Evolutionary conservation across 2,113 vertebrate genomes (phyloP).

Genomic region (Platysteira castanea): DNA sequence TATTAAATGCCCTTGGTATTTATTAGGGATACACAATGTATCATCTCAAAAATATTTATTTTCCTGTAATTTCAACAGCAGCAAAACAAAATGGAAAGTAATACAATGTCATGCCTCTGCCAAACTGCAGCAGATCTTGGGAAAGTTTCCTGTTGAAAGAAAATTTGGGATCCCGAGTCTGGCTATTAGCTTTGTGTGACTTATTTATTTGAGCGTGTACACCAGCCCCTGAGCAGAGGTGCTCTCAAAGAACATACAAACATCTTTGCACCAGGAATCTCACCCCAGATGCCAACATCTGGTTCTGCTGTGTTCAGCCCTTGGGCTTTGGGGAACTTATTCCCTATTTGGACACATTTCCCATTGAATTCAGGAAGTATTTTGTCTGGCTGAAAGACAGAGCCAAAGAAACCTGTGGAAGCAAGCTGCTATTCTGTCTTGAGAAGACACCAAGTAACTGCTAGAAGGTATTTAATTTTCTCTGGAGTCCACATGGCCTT

Average conservation of each 20-base stretch:
- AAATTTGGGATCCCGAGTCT: not conserved
- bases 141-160: not conserved
- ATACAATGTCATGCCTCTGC: not conserved
- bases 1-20: conserved; percentile 33
- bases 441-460: not conserved
- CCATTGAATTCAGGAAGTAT: not conserved
- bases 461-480: conserved; percentile 35
- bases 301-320: conserved; percentile 13
- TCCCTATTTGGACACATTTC: conserved; percentile 3
- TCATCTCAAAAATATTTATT: conserved; percentile 54
- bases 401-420: conserved; percentile 32
- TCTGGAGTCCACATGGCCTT: not conserved
- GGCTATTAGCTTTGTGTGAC: not conserved
- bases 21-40: conserved; percentile 29
- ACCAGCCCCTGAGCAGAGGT: not conserved
- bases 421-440: not conserved
- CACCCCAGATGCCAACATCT: conserved; percentile 29
- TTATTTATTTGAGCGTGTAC: not conserved
- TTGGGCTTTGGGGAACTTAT: not conserved
- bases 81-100: conserved; percentile 31
- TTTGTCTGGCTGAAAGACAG: conserved; percentile 3
- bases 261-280: not conserved
- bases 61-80: conserved; percentile 48
- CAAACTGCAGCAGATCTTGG: not conserved
- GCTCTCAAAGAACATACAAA: not conserved